Conservation (phyloP, 64 coral and sea anemone species). For the Orbicella faveolata region DNA sequence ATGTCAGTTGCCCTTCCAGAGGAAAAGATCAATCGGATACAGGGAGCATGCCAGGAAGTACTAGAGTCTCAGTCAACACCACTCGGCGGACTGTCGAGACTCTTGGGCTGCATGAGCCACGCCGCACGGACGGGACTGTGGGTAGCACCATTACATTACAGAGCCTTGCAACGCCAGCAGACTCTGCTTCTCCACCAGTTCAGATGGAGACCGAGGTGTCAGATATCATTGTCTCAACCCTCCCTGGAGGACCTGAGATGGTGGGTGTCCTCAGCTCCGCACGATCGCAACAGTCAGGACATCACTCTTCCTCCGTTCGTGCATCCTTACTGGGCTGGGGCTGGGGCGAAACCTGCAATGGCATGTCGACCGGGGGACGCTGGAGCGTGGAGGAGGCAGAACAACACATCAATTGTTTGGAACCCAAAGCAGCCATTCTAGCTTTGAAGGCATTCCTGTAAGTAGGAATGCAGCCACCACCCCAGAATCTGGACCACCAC, state of each 20-base stretch:
- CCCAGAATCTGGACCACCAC: not conserved
- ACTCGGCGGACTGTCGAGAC: not conserved
- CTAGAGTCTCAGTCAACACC: conserved; percentile 11
- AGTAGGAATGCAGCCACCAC: not conserved
- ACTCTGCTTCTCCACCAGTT: not conserved
- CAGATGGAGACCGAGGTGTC: not conserved
- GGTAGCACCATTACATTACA: conserved; percentile 25
- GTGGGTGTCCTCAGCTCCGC: conserved; percentile 24
- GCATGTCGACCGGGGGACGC: conserved; percentile 26
- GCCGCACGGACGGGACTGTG: conserved; percentile 15
- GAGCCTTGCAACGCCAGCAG: conserved; percentile 28
- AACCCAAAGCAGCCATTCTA: conserved; percentile 35
- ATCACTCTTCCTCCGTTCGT: conserved; percentile 29
- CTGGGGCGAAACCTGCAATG: conserved; percentile 52
- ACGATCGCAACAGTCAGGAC: conserved; percentile 25
- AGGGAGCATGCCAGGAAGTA: conserved; percentile 9
- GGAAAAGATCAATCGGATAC: conserved; percentile 7
- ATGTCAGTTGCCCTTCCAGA: conserved; percentile 31
- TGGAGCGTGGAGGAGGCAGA: conserved; percentile 37
- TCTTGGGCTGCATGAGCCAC: conserved; percentile 22
- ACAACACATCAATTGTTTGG: conserved; percentile 51
- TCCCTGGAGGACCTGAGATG: conserved; percentile 35
- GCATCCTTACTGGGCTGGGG: conserved; percentile 29
- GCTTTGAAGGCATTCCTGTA: conserved; percentile 39
- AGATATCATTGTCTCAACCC: not conserved